Evolutionary conservation across 2,888 invertebrate species (phyloP).

Genomic region (Platycheirus rosarum): DNA sequence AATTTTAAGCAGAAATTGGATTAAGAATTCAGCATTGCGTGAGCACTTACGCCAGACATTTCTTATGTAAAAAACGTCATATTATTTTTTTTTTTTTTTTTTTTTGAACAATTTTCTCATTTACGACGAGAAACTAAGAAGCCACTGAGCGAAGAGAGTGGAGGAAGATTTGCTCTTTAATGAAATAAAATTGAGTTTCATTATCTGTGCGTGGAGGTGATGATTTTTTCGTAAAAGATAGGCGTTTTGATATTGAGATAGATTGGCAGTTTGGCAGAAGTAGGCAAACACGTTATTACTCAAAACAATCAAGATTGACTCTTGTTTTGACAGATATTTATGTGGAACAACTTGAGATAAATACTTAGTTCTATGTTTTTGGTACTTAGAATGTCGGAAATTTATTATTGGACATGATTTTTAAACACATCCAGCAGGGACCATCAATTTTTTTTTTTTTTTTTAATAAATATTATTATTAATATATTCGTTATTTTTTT

Average conservation of each 20-base stretch:
- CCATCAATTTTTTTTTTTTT: no score
- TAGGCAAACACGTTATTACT: not conserved
- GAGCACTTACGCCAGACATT: slow-evolving; percentile 26
- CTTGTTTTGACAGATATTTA: slow-evolving; percentile 16
- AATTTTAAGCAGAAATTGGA: slow-evolving; percentile 26
- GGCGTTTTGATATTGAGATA: slow-evolving; percentile 5
- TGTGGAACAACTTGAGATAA: not conserved
- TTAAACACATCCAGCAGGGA: no score
- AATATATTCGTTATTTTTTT: no score
- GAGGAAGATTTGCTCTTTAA: not conserved
- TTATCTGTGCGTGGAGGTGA: slow-evolving; percentile 30
- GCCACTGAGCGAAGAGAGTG: no score
- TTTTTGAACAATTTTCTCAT: not conserved
- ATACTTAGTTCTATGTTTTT: no score
- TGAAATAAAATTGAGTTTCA: slow-evolving; percentile 31
- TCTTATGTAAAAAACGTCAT: not conserved
- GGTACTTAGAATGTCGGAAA: no score
- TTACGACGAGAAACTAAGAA: no score
- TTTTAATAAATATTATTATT: no score
- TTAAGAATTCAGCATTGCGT: slow-evolving; percentile 32
- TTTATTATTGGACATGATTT: no score
- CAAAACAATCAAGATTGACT: slow-evolving; percentile 2
- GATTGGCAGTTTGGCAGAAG: not conserved
- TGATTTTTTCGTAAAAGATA: slow-evolving; percentile 19
- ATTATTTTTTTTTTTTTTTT: slow-evolving; percentile 6